phyloP scores from a whole-genome alignment of 2,888 invertebrate species.

The Dynastes maya region DNA sequence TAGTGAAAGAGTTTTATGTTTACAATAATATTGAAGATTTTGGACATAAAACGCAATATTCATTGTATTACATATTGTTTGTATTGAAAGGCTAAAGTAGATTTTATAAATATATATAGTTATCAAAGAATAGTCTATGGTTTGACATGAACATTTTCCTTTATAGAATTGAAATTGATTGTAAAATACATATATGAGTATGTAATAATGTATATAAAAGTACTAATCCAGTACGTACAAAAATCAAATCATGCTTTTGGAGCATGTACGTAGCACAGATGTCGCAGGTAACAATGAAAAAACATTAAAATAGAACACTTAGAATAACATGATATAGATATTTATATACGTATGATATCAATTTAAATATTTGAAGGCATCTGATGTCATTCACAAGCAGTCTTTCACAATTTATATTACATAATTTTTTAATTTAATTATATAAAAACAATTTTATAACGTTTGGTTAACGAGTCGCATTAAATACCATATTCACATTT shows the following conservation, averaged over 20 bases:
- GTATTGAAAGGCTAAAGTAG: neutral
- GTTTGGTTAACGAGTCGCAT: neutral
- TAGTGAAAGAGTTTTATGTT: no score
- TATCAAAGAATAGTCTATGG: neutral
- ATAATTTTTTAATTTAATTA: neutral
- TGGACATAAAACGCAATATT: no score
- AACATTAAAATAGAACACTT: conserved; percentile 14
- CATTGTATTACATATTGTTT: neutral
- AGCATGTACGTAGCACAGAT: neutral
- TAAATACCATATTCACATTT: neutral
- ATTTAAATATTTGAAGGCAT: conserved; percentile 54
- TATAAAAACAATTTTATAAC: conserved; percentile 19
- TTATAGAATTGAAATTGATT: neutral
- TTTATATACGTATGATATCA: conserved; percentile 6
- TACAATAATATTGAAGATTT: no score
- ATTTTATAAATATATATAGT: neutral
- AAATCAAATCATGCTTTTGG: neutral
- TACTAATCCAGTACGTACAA: neutral
- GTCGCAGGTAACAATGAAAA: conserved; percentile 1
- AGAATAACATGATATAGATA: conserved; percentile 12
- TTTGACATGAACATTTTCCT: neutral
- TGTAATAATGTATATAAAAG: neutral
- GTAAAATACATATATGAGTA: neutral
- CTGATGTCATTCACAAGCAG: conserved; percentile 55
- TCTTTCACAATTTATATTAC: conserved; percentile 52